Percentiles rank a stretch among this genome's conserved stretches.
phyloP scores from a whole-genome alignment of 1,140 invertebrate species.

The Leptestheria dahalacensis region DNA sequence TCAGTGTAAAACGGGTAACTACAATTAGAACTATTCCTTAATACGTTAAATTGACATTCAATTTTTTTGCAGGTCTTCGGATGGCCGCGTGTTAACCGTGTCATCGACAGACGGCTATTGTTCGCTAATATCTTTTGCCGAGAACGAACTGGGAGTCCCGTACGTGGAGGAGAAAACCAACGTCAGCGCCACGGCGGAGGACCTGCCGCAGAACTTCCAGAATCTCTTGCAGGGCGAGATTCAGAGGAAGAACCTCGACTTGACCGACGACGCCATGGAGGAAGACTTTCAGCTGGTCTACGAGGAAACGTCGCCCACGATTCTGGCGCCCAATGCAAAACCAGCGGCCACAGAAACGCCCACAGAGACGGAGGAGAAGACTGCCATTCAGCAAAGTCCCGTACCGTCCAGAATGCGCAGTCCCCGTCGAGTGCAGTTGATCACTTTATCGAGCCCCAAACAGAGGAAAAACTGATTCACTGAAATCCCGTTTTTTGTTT shows the following conservation, averaged over 20 bases:
- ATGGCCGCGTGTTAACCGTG: conserved; percentile 63
- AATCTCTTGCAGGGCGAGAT: conserved; percentile 10
- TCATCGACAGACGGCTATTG: conserved; percentile 94
- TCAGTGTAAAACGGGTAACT: no score
- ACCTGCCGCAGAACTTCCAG: conserved; percentile 5
- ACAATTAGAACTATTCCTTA: no score
- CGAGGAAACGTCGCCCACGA: conserved; percentile 11
- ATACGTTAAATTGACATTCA: no score
- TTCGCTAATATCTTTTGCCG: conserved; percentile 69
- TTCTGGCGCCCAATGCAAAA: neutral
- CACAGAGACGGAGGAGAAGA: neutral
- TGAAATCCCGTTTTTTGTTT: no score
- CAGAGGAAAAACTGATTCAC: conserved; percentile 10
- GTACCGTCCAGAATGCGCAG: neutral
- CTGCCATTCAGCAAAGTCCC: neutral
- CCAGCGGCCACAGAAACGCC: neutral
- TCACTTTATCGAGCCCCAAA: conserved; percentile 16
- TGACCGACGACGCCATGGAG: neutral
- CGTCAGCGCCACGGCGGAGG: neutral
- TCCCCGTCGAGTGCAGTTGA: conserved; percentile 12
- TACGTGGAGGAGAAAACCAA: conserved; percentile 28
- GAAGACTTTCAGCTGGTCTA: conserved; percentile 11
- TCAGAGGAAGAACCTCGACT: conserved; percentile 1
- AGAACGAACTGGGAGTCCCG: conserved; percentile 61
- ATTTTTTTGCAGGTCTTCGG: conserved; percentile 54